Percentiles rank a stretch among this genome's conserved stretches.
phyloP scores from a whole-genome alignment of 1,140 invertebrate species.

The Daktulosphaira vitifoliae region DNA sequence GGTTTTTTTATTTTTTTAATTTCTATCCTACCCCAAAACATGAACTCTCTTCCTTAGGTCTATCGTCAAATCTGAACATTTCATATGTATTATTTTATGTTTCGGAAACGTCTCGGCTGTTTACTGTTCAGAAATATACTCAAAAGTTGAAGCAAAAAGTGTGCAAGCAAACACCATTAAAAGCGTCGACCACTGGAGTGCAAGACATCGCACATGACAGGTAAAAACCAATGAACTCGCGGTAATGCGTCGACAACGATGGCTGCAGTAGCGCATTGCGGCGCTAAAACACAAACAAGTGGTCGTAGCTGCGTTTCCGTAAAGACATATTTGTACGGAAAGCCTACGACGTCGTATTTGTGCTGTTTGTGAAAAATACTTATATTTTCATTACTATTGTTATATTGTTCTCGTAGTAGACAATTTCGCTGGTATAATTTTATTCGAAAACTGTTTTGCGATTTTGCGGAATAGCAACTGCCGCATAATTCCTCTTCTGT shows the following conservation, averaged over 20 bases:
- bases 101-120: too few species aligned
- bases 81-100: too few species aligned
- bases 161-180: too few species aligned
- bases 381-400: neutral
- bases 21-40: slow-evolving; percentile 4
- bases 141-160: too few species aligned
- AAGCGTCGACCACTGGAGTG: too few species aligned
- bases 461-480: neutral
- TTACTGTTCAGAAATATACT: too few species aligned
- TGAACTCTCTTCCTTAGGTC: too few species aligned
- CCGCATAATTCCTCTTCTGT: too few species aligned
- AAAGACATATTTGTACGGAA: too few species aligned
- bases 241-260: neutral
- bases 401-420: neutral
- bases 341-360: neutral
- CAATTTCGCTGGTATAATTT: neutral
- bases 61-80: too few species aligned
- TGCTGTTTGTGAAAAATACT: neutral
- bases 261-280: slow-evolving; percentile 15
- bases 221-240: slow-evolving; percentile 2
- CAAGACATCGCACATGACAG: neutral
- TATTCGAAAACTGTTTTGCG: neutral
- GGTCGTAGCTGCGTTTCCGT: neutral
- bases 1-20: slow-evolving; percentile 16
- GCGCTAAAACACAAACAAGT: slow-evolving; percentile 13